Conservation (phyloP, 2,888 invertebrate species). For the Drosophila aldrichi region DNA sequence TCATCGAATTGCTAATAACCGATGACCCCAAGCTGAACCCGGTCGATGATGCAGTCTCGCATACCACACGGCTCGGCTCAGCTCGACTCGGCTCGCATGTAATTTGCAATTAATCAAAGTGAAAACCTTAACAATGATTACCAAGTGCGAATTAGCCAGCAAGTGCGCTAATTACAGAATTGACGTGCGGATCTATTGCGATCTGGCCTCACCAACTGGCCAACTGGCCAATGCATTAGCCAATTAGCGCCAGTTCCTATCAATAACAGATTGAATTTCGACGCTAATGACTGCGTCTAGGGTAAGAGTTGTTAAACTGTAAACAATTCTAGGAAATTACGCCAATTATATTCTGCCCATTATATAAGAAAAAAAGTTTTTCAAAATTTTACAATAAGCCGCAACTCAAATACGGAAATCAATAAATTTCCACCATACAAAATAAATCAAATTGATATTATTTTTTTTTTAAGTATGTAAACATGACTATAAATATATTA, state of each 20-base stretch:
- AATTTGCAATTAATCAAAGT: conserved; percentile 49
- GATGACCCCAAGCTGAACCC: conserved; percentile 38
- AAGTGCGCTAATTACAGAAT: conserved; percentile 41
- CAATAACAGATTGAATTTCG: conserved; percentile 50
- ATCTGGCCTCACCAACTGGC: conserved; percentile 4
- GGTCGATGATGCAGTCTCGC: conserved; percentile 36
- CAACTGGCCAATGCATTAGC: not conserved
- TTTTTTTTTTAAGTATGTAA: not conserved
- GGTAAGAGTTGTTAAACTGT: conserved; percentile 30
- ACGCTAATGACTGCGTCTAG: conserved; percentile 36
- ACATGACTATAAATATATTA: conserved; percentile 3
- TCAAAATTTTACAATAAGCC: not conserved
- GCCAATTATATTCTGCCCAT: conserved; percentile 32
- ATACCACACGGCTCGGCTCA: not conserved
- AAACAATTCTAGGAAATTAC: conserved; percentile 49
- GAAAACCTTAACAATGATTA: conserved; percentile 43
- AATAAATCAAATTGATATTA: conserved; percentile 2
- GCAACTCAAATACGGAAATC: not conserved
- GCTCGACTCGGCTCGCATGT: conserved; percentile 1
- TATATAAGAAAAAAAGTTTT: not conserved
- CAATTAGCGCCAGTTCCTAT: conserved; percentile 58
- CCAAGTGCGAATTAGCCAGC: conserved; percentile 51
- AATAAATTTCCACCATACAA: conserved; percentile 3
- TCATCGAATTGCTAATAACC: conserved; percentile 39
- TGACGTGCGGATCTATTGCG: conserved; percentile 31